A percentile compares a stretch with the other conserved stretches of the same genome.
Evolutionary conservation across 1,140 invertebrate genomes (phyloP).

Genomic region (Conus betulinus): DNA sequence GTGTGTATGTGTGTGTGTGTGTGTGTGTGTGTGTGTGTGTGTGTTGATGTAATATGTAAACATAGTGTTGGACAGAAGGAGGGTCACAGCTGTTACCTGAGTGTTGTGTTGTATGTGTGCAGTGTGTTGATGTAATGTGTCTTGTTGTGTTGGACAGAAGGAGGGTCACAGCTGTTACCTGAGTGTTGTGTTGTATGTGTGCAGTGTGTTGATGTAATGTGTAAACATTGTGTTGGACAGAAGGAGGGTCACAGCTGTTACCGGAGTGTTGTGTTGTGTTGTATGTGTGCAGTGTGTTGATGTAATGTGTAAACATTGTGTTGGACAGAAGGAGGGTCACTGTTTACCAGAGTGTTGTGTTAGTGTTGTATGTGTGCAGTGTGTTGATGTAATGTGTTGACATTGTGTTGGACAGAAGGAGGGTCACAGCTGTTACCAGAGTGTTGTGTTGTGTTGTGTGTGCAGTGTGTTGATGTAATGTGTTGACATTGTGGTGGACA

Average conservation of each 20-base stretch:
- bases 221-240: too few relatives aligned
- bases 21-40: too few relatives aligned
- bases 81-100: neutral
- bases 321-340: neutral
- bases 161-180: too few relatives aligned
- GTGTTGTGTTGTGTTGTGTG: too few relatives aligned
- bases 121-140: neutral
- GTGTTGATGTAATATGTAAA: too few relatives aligned
- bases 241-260: neutral
- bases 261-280: too few relatives aligned
- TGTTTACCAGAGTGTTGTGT: neutral
- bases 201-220: too few relatives aligned
- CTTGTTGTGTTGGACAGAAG: too few relatives aligned
- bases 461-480: too few relatives aligned
- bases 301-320: neutral
- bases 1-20: too few relatives aligned
- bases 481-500: too few relatives aligned
- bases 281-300: too few relatives aligned
- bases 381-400: neutral
- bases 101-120: neutral
- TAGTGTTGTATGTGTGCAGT: neutral
- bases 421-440: neutral
- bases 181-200: neutral
- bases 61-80: neutral
- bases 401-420: neutral